Evolutionary conservation across 2,113 vertebrate genomes (phyloP), one percentile per base, ranked within the genome.

Genomic region (Clarias macrocephalus): DNA sequence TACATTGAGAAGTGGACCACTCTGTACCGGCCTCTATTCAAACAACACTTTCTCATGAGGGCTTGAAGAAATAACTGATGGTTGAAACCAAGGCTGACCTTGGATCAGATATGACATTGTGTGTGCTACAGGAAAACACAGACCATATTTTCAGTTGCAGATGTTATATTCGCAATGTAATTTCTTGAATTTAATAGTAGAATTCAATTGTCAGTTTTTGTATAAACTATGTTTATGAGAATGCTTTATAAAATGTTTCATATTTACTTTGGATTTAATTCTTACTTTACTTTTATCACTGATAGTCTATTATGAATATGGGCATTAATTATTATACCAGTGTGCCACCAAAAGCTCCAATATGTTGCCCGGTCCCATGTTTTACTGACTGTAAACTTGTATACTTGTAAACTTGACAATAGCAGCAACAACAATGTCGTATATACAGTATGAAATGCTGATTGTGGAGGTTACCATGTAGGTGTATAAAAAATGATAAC

Each of bases 1-100:
- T 90, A 57, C 5, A 65, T n/a, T 16, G 66, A 59, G 60, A 56
- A 30, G 57, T 83, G 19, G 25, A 85, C 72, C 60, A 80, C 80
- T 68, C 70, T 59, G 30, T 59, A 10, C 72, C 83, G 23, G 54
- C 33, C 7, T 56, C 54, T 57, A 72, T 87, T 85, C 80, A 63
- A 87, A 85, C 12, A 11, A 12, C 68, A 88, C 77, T 82, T 82
- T 84, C 33, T 37, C 37, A 82, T 59, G 82, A 52, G 25, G 66
- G 85, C 62, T 62, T 79, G 42, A 72, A 65, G 25, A 65, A 48
- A 75, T 62, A 57, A 42, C 59, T 59, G 33, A 30, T 25, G 25
- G 48, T 48, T 30, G 23, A 82, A 82, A 11, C 19, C 37, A 30
- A 52, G 1, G 48, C 18, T 37, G 48, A 15, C 42, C 56, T 59